These are phyloP conservation scores for Pectinophora gossypiella DNA, from an alignment of 1,140 invertebrate genomes.

Conservation along the genomic window DNA sequence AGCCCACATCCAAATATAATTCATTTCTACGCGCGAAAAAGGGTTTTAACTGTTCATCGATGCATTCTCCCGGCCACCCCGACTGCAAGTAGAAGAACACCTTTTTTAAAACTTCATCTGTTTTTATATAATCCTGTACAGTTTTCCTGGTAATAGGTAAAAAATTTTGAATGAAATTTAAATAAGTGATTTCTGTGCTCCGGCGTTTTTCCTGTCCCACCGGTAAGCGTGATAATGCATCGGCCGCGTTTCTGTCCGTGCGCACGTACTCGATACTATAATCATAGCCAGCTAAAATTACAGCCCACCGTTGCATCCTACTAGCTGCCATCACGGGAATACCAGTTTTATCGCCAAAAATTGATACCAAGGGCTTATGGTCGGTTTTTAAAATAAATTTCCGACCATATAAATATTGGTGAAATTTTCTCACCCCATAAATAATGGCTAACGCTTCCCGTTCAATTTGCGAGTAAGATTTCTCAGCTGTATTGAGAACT, in stretches of 20 bases:
- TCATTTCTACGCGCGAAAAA: slow-evolving; percentile 18
- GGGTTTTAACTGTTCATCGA: slow-evolving; percentile 4
- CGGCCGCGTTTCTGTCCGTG: not conserved
- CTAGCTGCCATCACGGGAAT: slow-evolving; percentile 5
- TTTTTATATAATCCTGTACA: not conserved
- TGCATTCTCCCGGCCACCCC: slow-evolving; percentile 12
- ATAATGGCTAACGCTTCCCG: slow-evolving; percentile 32
- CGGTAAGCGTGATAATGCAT: not conserved
- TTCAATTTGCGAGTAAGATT: slow-evolving; percentile 45
- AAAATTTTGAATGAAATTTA: slow-evolving; percentile 8
- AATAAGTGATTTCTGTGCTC: not conserved
- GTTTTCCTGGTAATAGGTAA: not conserved
- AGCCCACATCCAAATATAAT: slow-evolving; percentile 24
- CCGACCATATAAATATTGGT: slow-evolving; percentile 55
- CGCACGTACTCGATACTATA: slow-evolving; percentile 17
- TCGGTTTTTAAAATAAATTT: slow-evolving; percentile 53
- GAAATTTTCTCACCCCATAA: slow-evolving; percentile 43
- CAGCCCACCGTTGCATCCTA: too few species aligned
- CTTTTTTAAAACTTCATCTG: slow-evolving; percentile 1
- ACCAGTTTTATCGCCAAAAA: slow-evolving; percentile 35
- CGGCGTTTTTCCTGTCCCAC: not conserved
- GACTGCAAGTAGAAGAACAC: slow-evolving; percentile 3
- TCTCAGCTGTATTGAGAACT: slow-evolving; percentile 36
- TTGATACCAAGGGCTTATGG: slow-evolving; percentile 58
- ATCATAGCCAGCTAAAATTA: slow-evolving; percentile 15